phyloP scores from a whole-genome alignment of 2,113 vertebrate species.

The Rhagologus leucostigma region DNA sequence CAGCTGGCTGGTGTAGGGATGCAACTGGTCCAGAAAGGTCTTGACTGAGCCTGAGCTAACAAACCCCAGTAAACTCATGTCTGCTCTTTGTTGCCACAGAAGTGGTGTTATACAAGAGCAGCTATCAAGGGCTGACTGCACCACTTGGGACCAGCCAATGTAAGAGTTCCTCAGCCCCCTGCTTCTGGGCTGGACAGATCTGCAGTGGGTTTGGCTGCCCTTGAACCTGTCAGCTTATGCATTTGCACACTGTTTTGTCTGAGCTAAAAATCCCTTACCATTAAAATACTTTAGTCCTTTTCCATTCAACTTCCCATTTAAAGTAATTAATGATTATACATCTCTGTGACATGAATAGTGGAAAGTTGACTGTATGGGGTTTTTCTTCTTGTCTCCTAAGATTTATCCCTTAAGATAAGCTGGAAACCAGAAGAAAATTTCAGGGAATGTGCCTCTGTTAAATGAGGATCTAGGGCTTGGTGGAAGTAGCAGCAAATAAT shows the following conservation, averaged over 20 bases:
- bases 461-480: neutral
- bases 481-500: neutral
- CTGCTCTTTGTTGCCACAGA: neutral
- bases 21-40: neutral
- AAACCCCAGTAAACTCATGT: neutral
- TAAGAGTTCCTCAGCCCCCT: neutral
- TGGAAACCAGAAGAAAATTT: neutral
- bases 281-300: neutral
- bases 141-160: neutral
- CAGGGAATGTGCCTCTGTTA: neutral
- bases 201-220: neutral
- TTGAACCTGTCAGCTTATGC: neutral
- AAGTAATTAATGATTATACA: neutral
- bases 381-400: neutral
- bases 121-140: rapidly evolving
- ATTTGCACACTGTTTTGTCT: neutral
- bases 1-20: neutral
- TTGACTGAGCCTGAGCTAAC: neutral
- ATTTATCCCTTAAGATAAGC: neutral
- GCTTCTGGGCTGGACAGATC: neutral
- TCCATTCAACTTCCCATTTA: neutral
- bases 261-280: neutral
- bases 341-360: neutral
- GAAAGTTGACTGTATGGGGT: neutral
- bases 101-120: neutral